Evolutionary conservation across 2,797 vertebrate genomes (phyloP), one percentile per base, ranked within the genome.

Genomic region (Sebastes paucispinis): DNA sequence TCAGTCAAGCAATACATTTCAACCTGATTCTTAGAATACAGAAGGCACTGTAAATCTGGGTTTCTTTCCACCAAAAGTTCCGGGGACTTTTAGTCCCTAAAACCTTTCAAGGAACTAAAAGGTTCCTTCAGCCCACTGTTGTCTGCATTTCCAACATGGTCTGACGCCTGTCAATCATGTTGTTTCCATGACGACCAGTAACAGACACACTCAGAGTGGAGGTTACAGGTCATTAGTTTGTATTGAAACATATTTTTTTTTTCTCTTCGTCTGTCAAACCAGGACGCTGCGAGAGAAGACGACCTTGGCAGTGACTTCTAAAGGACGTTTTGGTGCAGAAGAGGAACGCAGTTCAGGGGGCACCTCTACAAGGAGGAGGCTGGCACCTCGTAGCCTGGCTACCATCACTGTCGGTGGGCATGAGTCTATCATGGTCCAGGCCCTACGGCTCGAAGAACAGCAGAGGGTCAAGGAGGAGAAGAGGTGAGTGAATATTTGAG

Each of bases 401-500:
- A 96, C 96, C 72, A 93, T 97, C 87, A 96, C 97, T 62, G 95
- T 96, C 39, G 96, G 97, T 72, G 91, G 96, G 73, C 97, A 97
- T 71, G 97, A 99, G 88, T 99, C 98, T 78, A 64, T 98, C 88
- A 98, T 99, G 97, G 96, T 99, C 87, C 97, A 98, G 93, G 94
- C 96, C 84, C 92, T 99, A 79, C 96, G 98, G 82, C 92, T 97
- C 89, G 98, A 99, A 91, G 98, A 99, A 89, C 97, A 98, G 72
- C 96, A 97, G 91, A 97, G 94, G 93, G 96, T 95, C 88, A 98
- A 97, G 91, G 98, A 98, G 80, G 97, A 99, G 91, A 99, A 96
- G 90, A 97, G 97, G 98, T 99, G 32, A 66, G 81, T 77, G 25
- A 77, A 62, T 69, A 18, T 73, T 70, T 74, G 2, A 67, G 10